Evolutionary conservation across 1,140 invertebrate species (phyloP), one percentile per base, ranked within the genome.

Genomic region (Argopecten irradians): DNA sequence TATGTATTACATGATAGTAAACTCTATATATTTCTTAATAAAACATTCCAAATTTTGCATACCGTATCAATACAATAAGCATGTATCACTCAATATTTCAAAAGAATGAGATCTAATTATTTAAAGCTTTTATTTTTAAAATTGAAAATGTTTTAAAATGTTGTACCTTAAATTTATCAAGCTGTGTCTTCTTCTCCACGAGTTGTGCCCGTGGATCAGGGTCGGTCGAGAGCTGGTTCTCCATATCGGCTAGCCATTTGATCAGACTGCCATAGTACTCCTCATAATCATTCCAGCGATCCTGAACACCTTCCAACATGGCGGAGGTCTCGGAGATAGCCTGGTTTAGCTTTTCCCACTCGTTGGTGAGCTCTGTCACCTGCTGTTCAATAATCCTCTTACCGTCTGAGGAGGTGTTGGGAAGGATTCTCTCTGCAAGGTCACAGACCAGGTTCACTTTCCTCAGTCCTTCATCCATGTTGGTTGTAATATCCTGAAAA

Each of bases 271-370:
- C 97, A 89, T 97, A 97, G 39, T 97, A 97, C 83, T 97, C 96
- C 85, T 97, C 96, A 94, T 98, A 99, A 90, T 98, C 97, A 16
- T 97, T 97, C 98, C 98, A 99, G 0, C 97, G 97, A 85, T 97
- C 96, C 87, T 97, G 96, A n/a, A 98, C 96, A 93, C 98, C 98
- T 32, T 97, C 97, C 16, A 99, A 95, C 86, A 97, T 96, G 89
- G 97, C 97, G 91, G 97, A 97, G 0, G 97, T 97, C 92, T 99
- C 98, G 84, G 97, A 97, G 84, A 97, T 97, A 46, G 97, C 96
- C n/a, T 97, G 96, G 94, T 98, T 97, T 0, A 99, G 93, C n/a
- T 97, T 97, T 92, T 98, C 98, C 97, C 98, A 98, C 91, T 98
- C 98, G 46, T 96, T 96, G 91, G 97, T 97, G n/a, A 99, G 94